phyloP scores from a whole-genome alignment of 1,140 invertebrate genomes.

The Drosophila arizonae region DNA sequence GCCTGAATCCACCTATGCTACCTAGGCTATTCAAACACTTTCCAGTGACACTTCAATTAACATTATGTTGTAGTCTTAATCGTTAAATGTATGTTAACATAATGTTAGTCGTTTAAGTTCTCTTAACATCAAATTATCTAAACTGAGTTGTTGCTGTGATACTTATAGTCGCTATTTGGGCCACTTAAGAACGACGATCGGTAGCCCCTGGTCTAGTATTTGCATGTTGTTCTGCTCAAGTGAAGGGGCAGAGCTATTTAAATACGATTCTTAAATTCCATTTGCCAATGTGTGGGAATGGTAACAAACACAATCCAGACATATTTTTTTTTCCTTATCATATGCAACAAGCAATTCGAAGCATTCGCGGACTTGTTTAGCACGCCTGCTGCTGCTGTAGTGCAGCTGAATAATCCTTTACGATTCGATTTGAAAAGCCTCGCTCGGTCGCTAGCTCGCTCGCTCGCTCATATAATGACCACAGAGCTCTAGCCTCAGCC shows the following conservation, averaged over 20 bases:
- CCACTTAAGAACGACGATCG: too few relatives aligned
- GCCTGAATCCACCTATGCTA: neutral
- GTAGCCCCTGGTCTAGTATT: too few relatives aligned
- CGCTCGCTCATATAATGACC: slow-evolving; percentile 23
- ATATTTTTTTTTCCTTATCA: neutral
- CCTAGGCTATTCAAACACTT: neutral
- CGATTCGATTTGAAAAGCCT: slow-evolving; percentile 30
- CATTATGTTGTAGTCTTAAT: neutral
- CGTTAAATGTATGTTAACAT: too few relatives aligned
- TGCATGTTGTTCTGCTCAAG: neutral
- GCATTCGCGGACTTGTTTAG: slow-evolving; percentile 20
- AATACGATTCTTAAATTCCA: neutral
- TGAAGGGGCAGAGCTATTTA: neutral
- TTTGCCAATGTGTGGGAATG: neutral
- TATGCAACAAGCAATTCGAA: slow-evolving; percentile 9
- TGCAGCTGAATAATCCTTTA: slow-evolving; percentile 53
- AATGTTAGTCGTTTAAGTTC: too few relatives aligned
- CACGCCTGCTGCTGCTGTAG: slow-evolving; percentile 28
- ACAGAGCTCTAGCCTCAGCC: neutral
- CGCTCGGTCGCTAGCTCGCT: too few relatives aligned
- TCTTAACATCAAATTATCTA: too few relatives aligned
- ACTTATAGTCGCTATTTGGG: too few relatives aligned
- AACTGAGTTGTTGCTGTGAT: too few relatives aligned
- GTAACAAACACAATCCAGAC: slow-evolving; percentile 1
- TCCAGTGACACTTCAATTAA: neutral